Evolutionary conservation across 2,797 vertebrate species (phyloP).

Genomic region (Cuniculus paca): DNA sequence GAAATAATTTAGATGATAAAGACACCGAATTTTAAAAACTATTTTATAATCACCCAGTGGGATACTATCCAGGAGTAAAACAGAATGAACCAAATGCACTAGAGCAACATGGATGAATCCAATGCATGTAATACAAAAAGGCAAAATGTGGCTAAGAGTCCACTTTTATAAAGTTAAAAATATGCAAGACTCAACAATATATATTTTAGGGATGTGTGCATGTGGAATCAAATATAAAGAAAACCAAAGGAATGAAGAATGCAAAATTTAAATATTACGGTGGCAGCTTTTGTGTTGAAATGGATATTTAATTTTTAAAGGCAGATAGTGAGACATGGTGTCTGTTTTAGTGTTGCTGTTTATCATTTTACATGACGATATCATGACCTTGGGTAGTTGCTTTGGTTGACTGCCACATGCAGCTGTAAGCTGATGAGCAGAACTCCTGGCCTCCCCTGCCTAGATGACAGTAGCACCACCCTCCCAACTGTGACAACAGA

Average conservation of each 20-base stretch:
- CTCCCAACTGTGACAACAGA: not conserved
- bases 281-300: not conserved
- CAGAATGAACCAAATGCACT: not conserved
- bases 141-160: not conserved
- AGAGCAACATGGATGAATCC: not conserved
- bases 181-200: not conserved
- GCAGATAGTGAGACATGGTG: not conserved
- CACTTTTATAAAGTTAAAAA: not conserved
- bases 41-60: not conserved
- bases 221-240: not conserved
- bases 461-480: not conserved
- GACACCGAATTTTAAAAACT: not conserved
- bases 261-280: not conserved
- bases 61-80: not conserved
- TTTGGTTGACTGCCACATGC: not conserved
- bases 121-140: not conserved
- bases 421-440: not conserved
- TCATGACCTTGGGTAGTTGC: not conserved
- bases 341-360: not conserved
- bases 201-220: not conserved
- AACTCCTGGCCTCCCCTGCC: not conserved
- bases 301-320: not conserved
- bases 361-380: not conserved
- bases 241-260: slow-evolving; percentile 1
- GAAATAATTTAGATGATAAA: not conserved